These are phyloP conservation scores for Ostrea edulis DNA, from an alignment of 1,140 invertebrate species.

Conservation along the genomic window DNA sequence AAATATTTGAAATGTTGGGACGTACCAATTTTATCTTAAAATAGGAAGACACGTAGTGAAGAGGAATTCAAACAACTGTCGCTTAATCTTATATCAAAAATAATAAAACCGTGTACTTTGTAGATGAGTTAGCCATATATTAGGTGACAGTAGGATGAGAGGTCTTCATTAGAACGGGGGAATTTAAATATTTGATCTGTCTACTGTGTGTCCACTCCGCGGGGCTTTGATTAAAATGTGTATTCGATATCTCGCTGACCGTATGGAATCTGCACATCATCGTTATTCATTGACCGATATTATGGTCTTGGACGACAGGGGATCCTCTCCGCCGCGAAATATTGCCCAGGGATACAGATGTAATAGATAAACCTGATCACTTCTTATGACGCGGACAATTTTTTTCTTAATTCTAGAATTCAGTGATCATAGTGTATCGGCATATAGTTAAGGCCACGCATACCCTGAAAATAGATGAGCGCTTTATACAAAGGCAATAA, in stretches of 20 bases:
- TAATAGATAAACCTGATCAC: no score
- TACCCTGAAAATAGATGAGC: no score
- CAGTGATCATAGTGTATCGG: no score
- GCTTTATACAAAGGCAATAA: no score
- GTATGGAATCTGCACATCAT: not conserved
- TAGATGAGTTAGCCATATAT: not conserved
- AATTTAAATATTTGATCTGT: not conserved
- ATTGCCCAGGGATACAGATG: no score
- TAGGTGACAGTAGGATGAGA: not conserved
- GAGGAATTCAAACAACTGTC: not conserved
- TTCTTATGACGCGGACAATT: no score
- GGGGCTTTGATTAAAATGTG: not conserved
- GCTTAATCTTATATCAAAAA: not conserved
- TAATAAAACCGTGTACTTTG: not conserved
- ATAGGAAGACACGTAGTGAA: not conserved
- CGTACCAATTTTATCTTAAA: not conserved
- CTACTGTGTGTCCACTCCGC: not conserved
- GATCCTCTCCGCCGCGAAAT: no score
- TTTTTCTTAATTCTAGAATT: no score
- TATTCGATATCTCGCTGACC: not conserved
- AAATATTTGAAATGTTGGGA: conserved; percentile 14
- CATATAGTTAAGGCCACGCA: no score
- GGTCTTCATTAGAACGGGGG: not conserved
- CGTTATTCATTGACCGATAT: not conserved
- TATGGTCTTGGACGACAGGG: not conserved